Base-by-base conservation (phyloP, 2,888 invertebrate genomes). In the Congeria kusceri region DNA sequence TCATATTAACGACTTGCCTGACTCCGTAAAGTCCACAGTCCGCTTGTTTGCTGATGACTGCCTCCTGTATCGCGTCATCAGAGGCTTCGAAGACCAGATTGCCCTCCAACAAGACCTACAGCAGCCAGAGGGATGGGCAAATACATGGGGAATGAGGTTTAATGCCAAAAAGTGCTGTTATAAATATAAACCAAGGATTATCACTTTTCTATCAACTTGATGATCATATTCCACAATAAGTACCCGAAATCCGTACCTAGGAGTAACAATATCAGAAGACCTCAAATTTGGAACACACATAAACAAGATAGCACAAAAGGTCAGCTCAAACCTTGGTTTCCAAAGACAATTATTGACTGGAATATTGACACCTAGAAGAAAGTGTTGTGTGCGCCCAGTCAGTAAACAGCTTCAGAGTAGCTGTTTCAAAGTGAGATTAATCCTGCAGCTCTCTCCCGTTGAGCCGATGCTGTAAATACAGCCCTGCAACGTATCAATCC, bases 231-330 rank as follows among this genome's bases (percentile, higher is more conserved):
- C 59, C 72, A 1, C 47, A 78, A 49, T 69, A 78, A 44, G 70
- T 76, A 0, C n/a, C 23, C 15, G 62, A 58, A 1, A 75, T 49
- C 76, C 76, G 28, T 74, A 80, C 59, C 71, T 81, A 25, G 76
- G 80, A 2, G 47, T 80, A 0, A 32, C 64, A 2, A 73, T 76
- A 20, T 81, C 78, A 13, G 57, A 72, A 0, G 77, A 81, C 67
- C 61, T 81, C n/a, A n/a, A 3, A 78, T 73, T 47, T 84, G 78
- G 73, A 49, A 13, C 18, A 18, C 80, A 81, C 49, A 79, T 79
- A 3, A 57, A 11, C 46, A 73, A 73, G n/a, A 75, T 77, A 7
- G 46, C 53, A 9, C 72, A 61, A 13, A 79, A 75, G 59, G 79
- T 77, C 18, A 80, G 47, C 65, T 73, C 63, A 15, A 82, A 64